Evolutionary conservation across 2,797 vertebrate species (phyloP), one percentile per base, ranked within the genome.

Genomic region (Chaetodon trifasciatus): DNA sequence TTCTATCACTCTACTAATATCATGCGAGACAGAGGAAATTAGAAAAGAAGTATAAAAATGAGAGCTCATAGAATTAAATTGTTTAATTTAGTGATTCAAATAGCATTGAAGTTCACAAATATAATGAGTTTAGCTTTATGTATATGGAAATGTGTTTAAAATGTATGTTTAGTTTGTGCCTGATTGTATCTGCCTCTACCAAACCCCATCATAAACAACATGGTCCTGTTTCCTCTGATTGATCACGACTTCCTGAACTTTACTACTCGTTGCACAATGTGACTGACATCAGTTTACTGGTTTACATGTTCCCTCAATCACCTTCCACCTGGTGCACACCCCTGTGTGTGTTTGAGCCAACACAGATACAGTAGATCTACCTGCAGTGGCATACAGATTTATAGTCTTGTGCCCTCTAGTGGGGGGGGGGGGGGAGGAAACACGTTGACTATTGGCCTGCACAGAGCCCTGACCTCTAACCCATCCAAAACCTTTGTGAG

Each of bases 191-290:
- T 76, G 4, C 47, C 37, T 78, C 49, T 40, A 32, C 70, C 87
- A 99, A 98, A 81, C 0, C 96, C 97, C 0, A 0, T 97, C 0
- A 63, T 97, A 8, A 8, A 85, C 35, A 96, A 96, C 46, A 86
- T 99, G 15, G 56, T 23, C 17, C 84, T 97, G 19, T 3, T 92
- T 17, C 94, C 97, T 0, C 97, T 98, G 0, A 0, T 99, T 0
- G 98, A 99, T 0, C 97, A 98, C 0, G 97, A 99, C 86, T 98
- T 99, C 93, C 70, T 4, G 37, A 91, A 0, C 97, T 97, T 1
- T 6, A 86, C 21, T 95, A 96, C 0, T 94, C 99, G 69, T 99
- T 96, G 42, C 84, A 90, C 86, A 98, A 98, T 0, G 61, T 97
- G 0, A 97, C 97, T 0, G 94, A 96, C 23, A 87, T 98, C 0